Evolutionary conservation across 2,888 invertebrate genomes (phyloP).

Genomic region (Lucinisca nassula): DNA sequence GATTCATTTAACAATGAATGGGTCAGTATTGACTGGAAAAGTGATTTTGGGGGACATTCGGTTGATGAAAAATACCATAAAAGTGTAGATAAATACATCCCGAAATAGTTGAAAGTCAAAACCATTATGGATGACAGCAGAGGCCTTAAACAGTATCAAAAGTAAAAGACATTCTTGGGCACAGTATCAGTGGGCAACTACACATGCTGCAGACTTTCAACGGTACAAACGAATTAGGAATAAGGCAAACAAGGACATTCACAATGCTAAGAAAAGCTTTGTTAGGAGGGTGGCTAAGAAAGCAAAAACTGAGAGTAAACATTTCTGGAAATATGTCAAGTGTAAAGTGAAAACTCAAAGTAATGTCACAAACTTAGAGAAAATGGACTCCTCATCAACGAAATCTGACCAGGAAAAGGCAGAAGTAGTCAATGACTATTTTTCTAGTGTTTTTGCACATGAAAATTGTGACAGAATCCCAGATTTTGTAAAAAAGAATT

Average conservation of each 20-base stretch:
- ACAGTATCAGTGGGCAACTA: not conserved
- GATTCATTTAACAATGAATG: not conserved
- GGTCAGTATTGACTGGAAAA: not conserved
- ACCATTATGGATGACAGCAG: not conserved
- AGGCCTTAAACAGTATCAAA: not conserved
- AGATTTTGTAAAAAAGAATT: not conserved
- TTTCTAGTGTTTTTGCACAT: conserved; percentile 22
- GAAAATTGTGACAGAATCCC: conserved; percentile 11
- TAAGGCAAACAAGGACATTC: not conserved
- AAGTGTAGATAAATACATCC: not conserved
- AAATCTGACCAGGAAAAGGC: conserved; percentile 19
- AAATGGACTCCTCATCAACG: not conserved
- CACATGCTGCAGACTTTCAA: conserved; percentile 1
- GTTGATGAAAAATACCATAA: not conserved
- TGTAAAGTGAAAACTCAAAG: not conserved
- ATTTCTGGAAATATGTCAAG: conserved; percentile 27
- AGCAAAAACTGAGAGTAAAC: conserved; percentile 2
- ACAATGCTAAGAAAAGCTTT: not conserved
- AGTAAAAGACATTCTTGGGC: conserved; percentile 8
- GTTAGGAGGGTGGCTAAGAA: not conserved
- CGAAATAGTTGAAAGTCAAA: not conserved
- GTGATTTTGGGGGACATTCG: not conserved
- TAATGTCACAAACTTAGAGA: not conserved
- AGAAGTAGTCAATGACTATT: conserved; percentile 14
- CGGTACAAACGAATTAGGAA: not conserved